Evolutionary conservation across 2,113 vertebrate genomes (phyloP), one percentile per base, ranked within the genome.

Genomic region (Fukomys damarensis): DNA sequence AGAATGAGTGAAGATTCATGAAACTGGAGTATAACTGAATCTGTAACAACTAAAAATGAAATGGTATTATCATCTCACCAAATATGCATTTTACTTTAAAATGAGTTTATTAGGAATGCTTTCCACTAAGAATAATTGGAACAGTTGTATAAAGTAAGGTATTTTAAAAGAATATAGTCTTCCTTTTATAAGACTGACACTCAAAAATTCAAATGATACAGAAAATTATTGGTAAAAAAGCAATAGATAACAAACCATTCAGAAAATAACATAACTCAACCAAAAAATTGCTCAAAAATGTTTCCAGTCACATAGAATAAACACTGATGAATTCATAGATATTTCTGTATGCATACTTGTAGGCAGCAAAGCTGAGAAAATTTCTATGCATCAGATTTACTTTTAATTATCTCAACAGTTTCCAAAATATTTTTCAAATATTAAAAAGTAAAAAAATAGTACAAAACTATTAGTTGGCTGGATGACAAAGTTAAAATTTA

Each of bases 401-500:
- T 90, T 93, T 86, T 76, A 11, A 79, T 13, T 76, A 66, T 43
- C 26, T 76, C 16, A 41, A 63, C 26, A 84, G 35, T 63, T 96
- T 72, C 79, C 89, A 43, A 90, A 87, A 84, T 72, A 86, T 11
- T 61, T 89, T 74, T 77, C 1, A 28, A 54, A 68, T 19, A 20
- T 81, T 54, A 89, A 85, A 26, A 89, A 76, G 41, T 41, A 74
- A 17, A 86, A 87, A 91, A 82, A 79, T 7, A 65, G 6, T 26
- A 38, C 66, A 93, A 89, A 7, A 24, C n/a, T 72, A 54, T 61
- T 28, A 63, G 76, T 83, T 90, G 65, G 41, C 19, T 74, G 93
- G 82, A 70, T 54, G 14, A 13, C 52, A 89, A 94, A 92, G 28
- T 82, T 94, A 28, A 89, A 92, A 91, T 16, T 41, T 38, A 66